Base-by-base conservation (phyloP, 2,797 vertebrate species). In the Myotis planiceps region DNA sequence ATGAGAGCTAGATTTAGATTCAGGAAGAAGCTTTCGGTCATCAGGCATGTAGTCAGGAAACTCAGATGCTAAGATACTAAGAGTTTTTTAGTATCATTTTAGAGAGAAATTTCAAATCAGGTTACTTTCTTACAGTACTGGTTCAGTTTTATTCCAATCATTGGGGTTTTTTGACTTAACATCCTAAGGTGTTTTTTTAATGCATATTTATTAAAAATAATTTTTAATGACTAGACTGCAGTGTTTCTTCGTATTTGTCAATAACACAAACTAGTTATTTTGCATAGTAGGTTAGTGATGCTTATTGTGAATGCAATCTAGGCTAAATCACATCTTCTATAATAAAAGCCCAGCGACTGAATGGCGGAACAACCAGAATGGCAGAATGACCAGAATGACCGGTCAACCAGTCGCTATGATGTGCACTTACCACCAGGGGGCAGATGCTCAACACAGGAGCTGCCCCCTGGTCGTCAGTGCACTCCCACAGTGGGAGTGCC, bases 1-100 rank as follows among this genome's bases (percentile, higher is more conserved):
- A 93, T 95, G 86, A 95, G 81, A 25, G 9, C 60, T 95, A 75
- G 51, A 88, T 94, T 96, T 92, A 82, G 29, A 55, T 79, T 88
- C 34, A 49, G 68, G n/a, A 95, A 95, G 7, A 51, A 65, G 2
- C 10, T 92, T 66, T 92, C 66, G 6, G 4, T 87, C 5, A 9
- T 84, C 71, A 82, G 95, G 2, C 89, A 71, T 82, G 27, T 69
- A 81, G 37, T 88, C 55, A 88, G 39, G 19, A 88, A 81, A 25
- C 34, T 9, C 53, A 82, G 51, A 83, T 45, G 45, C 27, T 75
- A 55, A 71, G 49, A 88, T 71, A 29, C 29, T 74, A 76, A 3
- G 10, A 4, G 21, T 79, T 71, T 27, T 13, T 55, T 88, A 1
- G 1, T 79, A 45, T 90, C 7, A 65, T 81, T 93, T 85, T 85